Conservation (phyloP, 2,113 vertebrate species). For the Sminthopsis crassicaudata region DNA sequence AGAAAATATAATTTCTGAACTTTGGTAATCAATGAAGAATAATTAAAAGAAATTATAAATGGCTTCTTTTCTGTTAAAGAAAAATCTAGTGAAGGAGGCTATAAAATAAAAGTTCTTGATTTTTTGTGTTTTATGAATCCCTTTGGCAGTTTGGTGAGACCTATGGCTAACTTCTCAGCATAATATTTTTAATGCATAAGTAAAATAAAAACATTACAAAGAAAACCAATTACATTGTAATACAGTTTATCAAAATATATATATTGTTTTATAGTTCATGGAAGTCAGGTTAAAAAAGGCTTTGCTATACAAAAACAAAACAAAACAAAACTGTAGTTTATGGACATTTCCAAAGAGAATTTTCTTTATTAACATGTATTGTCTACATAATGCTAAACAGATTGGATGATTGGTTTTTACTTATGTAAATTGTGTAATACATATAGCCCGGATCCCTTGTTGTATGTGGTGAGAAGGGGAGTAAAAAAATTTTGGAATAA, state of each 20-base stretch:
- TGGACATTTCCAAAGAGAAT: background rate
- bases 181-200: background rate
- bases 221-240: background rate
- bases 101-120: background rate
- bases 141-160: background rate
- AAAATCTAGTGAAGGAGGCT: background rate
- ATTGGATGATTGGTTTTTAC: background rate
- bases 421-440: background rate
- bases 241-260: background rate
- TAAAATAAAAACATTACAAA: background rate
- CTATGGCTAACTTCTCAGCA: background rate
- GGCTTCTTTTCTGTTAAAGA: slow-evolving; percentile 21
- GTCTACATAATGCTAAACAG: background rate
- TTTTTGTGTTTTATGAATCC: background rate
- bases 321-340: background rate
- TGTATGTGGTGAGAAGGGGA: background rate
- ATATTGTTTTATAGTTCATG: background rate
- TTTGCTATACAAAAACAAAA: background rate
- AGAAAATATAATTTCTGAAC: background rate
- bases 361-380: background rate
- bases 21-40: background rate
- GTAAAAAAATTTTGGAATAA: background rate
- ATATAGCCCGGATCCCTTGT: background rate
- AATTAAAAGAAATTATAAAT: slow-evolving; percentile 9
- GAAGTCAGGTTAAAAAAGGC: background rate